Evolutionary conservation across 1,140 invertebrate genomes (phyloP).

Genomic region (Xylocopa sonorina): DNA sequence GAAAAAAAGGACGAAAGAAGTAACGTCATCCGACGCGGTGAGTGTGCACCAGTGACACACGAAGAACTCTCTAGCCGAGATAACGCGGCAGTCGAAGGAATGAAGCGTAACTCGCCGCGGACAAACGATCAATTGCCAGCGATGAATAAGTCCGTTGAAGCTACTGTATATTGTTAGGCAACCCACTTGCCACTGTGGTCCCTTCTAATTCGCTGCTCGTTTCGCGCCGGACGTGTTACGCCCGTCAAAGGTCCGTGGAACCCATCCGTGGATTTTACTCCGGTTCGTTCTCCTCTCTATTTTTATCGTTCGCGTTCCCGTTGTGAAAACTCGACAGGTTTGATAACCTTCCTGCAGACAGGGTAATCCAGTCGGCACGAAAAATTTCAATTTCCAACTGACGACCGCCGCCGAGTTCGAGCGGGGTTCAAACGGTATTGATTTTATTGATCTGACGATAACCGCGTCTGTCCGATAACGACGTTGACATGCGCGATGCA

Average conservation of each 20-base stretch:
- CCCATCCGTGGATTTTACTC: conserved; percentile 36
- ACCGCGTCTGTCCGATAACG: conserved; percentile 6
- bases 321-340: too few species aligned
- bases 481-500: not conserved
- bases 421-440: not conserved
- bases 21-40: conserved; percentile 15
- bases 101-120: conserved; percentile 53
- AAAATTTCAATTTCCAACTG: not conserved
- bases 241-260: conserved; percentile 38
- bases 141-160: conserved; percentile 60
- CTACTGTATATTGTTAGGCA: conserved; percentile 37
- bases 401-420: not conserved
- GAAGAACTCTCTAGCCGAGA: conserved; percentile 31
- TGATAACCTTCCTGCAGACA: too few species aligned
- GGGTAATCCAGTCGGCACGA: not conserved
- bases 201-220: conserved; percentile 60
- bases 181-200: conserved; percentile 5
- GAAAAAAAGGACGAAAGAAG: too few species aligned
- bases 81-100: conserved; percentile 39
- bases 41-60: conserved; percentile 26
- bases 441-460: conserved; percentile 24
- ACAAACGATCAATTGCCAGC: conserved; percentile 61
- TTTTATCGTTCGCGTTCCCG: not conserved
- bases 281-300: not conserved
- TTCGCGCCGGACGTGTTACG: conserved; percentile 54